Conservation (phyloP, 2,888 invertebrate species). For the Drosophila paranaensis region DNA sequence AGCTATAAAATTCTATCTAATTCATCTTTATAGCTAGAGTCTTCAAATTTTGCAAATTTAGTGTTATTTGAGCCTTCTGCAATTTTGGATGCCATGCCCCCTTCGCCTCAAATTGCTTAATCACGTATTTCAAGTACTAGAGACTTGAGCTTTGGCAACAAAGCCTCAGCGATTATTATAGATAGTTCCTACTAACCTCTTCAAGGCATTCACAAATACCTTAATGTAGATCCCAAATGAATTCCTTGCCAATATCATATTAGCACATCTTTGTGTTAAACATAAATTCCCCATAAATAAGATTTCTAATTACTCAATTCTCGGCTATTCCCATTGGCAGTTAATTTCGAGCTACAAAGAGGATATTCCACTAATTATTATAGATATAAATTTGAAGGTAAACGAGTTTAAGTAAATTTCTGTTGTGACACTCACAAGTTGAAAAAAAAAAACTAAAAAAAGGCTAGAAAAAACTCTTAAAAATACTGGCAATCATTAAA, state of each 20-base stretch:
- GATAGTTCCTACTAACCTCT: neutral
- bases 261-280: too few relatives aligned
- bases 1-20: too few relatives aligned
- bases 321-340: slow-evolving; percentile 10
- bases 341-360: slow-evolving; percentile 36
- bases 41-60: too few relatives aligned
- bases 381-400: neutral
- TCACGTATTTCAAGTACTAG: too few relatives aligned
- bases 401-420: slow-evolving; percentile 48
- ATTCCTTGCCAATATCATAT: neutral
- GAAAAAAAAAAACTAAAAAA: slow-evolving; percentile 25
- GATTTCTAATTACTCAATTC: neutral
- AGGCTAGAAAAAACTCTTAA: slow-evolving; percentile 20
- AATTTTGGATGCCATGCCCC: too few relatives aligned
- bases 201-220: neutral
- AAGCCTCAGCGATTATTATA: too few relatives aligned
- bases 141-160: too few relatives aligned
- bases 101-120: too few relatives aligned
- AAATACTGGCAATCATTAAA: slow-evolving; percentile 34
- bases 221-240: too few relatives aligned
- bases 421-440: slow-evolving; percentile 70
- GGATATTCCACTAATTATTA: neutral
- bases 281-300: too few relatives aligned
- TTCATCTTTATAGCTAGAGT: too few relatives aligned
- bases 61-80: too few relatives aligned